Evolutionary conservation across 2,113 vertebrate genomes (phyloP).

Genomic region (Dasyurus viverrinus): DNA sequence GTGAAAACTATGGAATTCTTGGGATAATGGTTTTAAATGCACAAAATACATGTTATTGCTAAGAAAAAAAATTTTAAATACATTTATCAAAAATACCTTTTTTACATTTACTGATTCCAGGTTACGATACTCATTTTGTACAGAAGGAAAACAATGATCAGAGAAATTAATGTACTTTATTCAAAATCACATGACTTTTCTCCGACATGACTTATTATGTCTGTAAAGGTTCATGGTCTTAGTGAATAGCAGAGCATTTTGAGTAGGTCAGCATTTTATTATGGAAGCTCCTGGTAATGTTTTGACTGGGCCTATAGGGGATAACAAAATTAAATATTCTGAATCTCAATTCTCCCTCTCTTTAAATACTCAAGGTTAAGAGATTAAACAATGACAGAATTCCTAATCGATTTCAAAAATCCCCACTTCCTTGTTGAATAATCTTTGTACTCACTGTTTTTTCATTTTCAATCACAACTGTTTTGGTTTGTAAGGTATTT

Average conservation of each 20-base stretch:
- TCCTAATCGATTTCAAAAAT: neutral
- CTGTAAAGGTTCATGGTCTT: neutral
- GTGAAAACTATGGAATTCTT: neutral
- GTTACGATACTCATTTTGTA: neutral
- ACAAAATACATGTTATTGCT: neutral
- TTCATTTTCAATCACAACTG: neutral
- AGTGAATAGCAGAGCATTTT: neutral
- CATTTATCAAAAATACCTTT: neutral
- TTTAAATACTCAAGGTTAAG: conserved; percentile 16
- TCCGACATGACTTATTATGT: neutral
- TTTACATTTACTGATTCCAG: neutral
- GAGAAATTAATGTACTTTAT: neutral
- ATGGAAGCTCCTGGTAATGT: neutral
- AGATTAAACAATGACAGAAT: neutral
- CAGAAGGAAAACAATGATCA: neutral
- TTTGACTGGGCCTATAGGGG: neutral
- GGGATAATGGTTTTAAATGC: neutral
- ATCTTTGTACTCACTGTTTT: conserved; percentile 19
- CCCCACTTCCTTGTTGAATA: neutral
- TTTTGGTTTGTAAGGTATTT: neutral
- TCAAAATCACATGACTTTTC: neutral
- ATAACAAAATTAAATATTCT: neutral
- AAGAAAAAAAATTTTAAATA: neutral
- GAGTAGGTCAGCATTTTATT: neutral
- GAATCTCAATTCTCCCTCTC: neutral